Evolutionary conservation across 2,888 invertebrate species (phyloP).

Genomic region (Acronicta aceris): DNA sequence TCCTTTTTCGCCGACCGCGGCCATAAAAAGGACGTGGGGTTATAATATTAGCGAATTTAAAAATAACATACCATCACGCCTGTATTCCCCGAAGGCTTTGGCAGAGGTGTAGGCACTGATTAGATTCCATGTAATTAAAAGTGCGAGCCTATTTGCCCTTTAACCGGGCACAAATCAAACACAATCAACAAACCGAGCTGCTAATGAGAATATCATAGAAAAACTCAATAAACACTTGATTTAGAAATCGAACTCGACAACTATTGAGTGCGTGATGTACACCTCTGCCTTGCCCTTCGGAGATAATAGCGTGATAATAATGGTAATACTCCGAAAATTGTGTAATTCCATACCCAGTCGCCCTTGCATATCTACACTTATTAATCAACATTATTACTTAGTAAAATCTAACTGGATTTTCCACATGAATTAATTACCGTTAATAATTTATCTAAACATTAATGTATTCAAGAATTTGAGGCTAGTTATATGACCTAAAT

Average conservation of each 20-base stretch:
- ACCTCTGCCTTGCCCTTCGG: no score
- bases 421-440: constrained; percentile 46
- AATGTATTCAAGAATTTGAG: constrained; percentile 50
- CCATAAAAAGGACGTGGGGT: background rate
- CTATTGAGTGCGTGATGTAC: no score
- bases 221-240: no score
- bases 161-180: no score
- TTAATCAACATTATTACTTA: constrained; percentile 28
- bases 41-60: background rate
- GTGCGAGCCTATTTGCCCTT: no score
- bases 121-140: no score
- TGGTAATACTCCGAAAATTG: constrained; percentile 1
- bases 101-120: no score
- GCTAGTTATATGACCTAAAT: constrained; percentile 49
- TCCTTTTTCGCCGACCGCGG: constrained; percentile 47
- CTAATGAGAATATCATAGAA: no score
- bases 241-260: no score
- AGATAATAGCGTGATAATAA: background rate
- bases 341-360: background rate
- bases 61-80: no score
- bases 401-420: constrained; percentile 49
- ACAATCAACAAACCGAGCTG: no score
- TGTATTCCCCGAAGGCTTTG: no score
- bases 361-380: constrained; percentile 18
- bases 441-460: constrained; percentile 45